A percentile compares a stretch with the other conserved stretches of the same genome.
Conservation (phyloP, 2,113 vertebrate genomes). For the Cottus gobio region DNA sequence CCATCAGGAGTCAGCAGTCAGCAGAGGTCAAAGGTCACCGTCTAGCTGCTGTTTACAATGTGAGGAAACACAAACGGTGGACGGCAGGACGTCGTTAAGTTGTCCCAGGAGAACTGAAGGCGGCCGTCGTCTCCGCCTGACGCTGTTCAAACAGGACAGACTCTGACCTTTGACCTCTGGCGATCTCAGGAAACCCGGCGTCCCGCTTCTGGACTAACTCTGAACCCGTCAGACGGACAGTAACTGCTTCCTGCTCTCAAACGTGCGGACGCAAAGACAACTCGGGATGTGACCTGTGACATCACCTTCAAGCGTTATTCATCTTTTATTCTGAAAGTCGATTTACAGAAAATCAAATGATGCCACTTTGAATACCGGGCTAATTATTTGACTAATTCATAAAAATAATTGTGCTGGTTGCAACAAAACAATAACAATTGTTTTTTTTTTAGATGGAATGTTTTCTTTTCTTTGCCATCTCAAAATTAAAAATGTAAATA, state of each 20-base stretch:
- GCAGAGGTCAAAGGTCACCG: background rate
- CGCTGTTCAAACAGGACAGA: constrained; percentile 35
- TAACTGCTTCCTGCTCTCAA: background rate
- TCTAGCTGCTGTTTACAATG: constrained; percentile 40
- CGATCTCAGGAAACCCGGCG: no score
- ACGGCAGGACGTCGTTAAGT: background rate
- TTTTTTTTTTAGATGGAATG: background rate
- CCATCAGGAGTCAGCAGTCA: background rate
- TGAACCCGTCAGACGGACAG: background rate
- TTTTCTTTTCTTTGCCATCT: background rate
- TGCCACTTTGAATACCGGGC: background rate
- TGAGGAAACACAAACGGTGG: constrained; percentile 31
- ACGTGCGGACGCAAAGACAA: background rate
- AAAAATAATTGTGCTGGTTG: background rate
- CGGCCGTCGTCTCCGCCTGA: background rate
- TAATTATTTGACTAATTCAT: background rate
- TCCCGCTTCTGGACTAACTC: background rate
- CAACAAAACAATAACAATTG: background rate
- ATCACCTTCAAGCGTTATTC: background rate
- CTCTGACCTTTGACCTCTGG: constrained; percentile 39
- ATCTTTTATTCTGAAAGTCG: background rate
- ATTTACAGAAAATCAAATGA: background rate
- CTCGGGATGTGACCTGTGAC: background rate
- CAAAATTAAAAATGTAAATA: background rate
- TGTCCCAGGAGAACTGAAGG: background rate